These are phyloP conservation scores for Melanostoma mellinum DNA, from an alignment of 2,888 invertebrate species.

Conservation along the genomic window DNA sequence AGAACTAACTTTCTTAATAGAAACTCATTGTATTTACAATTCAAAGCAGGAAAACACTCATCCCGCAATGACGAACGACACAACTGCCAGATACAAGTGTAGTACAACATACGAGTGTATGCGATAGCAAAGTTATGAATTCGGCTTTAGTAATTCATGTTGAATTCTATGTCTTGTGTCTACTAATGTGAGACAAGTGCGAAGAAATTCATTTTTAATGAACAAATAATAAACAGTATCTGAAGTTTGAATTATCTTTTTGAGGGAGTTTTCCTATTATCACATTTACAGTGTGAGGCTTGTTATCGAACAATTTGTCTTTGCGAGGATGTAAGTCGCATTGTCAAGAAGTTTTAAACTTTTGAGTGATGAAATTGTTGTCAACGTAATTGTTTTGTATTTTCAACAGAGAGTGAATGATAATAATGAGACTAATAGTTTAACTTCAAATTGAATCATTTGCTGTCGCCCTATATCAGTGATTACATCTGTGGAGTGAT, in stretches of 20 bases:
- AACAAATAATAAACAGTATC: conserved; percentile 24
- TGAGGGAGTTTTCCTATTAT: no score
- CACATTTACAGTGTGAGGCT: background rate
- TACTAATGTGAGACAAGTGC: conserved; percentile 33
- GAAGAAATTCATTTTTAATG: conserved; percentile 30
- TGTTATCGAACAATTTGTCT: conserved; percentile 9
- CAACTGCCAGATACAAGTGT: no score
- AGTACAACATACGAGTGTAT: no score
- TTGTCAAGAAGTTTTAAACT: conserved; percentile 18
- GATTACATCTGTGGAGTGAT: no score
- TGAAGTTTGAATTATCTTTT: background rate
- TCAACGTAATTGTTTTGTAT: background rate
- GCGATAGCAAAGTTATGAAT: conserved; percentile 8
- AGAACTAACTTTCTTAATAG: conserved; percentile 62
- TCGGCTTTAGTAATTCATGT: conserved; percentile 39
- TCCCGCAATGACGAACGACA: background rate
- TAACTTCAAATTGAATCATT: no score
- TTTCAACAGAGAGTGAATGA: no score
- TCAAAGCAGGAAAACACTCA: conserved; percentile 53
- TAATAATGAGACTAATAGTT: no score
- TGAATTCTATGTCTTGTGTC: conserved; percentile 15
- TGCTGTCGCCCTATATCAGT: no score
- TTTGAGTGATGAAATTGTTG: conserved; percentile 8
- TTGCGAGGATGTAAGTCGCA: background rate
- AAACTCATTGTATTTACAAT: conserved; percentile 68